Evolutionary conservation across 2,888 invertebrate species (phyloP).

Genomic region (Leptopilina syphax): DNA sequence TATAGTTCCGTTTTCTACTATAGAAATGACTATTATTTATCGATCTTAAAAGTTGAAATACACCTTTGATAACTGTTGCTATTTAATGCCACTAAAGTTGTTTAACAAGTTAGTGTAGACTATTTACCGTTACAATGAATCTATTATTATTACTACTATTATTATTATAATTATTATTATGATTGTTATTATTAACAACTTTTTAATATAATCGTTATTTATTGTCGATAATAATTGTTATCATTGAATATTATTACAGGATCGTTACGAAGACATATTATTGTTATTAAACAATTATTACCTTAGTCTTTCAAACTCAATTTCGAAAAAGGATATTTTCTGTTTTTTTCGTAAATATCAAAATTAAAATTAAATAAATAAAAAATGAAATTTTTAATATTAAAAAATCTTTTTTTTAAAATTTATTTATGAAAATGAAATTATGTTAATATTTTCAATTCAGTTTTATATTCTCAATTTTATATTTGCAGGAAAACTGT

Average conservation of each 20-base stretch:
- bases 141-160: not conserved
- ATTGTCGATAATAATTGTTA: not conserved
- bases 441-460: too few relatives aligned
- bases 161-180: not conserved
- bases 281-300: too few relatives aligned
- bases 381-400: too few relatives aligned
- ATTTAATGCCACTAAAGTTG: slow-evolving; percentile 1
- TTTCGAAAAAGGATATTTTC: too few relatives aligned
- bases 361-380: too few relatives aligned
- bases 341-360: too few relatives aligned
- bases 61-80: slow-evolving; percentile 8
- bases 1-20: not conserved
- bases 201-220: not conserved
- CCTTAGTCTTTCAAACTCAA: too few relatives aligned
- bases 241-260: not conserved
- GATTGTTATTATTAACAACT: not conserved
- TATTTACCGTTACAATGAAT: not conserved
- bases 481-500: too few relatives aligned
- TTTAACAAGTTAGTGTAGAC: slow-evolving; percentile 2
- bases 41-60: slow-evolving; percentile 6
- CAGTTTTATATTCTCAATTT: too few relatives aligned
- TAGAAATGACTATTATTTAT: not conserved
- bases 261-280: not conserved
- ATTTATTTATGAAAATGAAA: too few relatives aligned
- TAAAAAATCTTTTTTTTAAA: too few relatives aligned